Evolutionary conservation across 2,113 vertebrate species (phyloP).

Genomic region (Salvelinus alpinus): DNA sequence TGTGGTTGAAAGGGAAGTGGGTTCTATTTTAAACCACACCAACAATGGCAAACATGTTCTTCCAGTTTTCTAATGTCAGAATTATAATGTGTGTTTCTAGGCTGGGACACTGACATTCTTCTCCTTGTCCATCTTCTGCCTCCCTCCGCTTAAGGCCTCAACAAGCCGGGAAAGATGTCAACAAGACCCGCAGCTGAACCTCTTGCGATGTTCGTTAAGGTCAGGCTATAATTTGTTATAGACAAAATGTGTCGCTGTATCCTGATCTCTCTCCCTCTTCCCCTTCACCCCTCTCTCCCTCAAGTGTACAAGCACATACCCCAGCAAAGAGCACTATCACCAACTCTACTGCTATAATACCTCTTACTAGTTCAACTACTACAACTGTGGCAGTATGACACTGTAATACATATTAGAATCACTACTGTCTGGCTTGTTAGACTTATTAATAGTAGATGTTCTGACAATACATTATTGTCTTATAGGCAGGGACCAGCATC

Average conservation of each 20-base stretch:
- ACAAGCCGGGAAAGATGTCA: neutral
- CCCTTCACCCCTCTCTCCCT: too few relatives aligned
- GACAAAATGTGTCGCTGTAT: neutral
- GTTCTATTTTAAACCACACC: too few relatives aligned
- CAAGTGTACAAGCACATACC: too few relatives aligned
- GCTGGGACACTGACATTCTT: too few relatives aligned
- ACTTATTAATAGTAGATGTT: too few relatives aligned
- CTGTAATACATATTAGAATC: neutral
- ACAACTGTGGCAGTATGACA: neutral
- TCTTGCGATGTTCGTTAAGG: constrained; percentile 2
- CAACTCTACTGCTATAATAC: neutral
- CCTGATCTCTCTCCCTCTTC: too few relatives aligned
- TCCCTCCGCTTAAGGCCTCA: neutral
- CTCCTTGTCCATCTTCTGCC: too few relatives aligned
- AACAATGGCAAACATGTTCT: constrained; percentile 1
- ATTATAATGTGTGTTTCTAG: too few relatives aligned
- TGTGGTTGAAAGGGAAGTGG: too few relatives aligned
- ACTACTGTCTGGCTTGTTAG: neutral
- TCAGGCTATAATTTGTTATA: neutral
- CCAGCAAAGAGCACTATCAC: neutral
- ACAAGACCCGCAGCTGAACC: neutral
- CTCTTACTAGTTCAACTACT: neutral
- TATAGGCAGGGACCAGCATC: too few relatives aligned
- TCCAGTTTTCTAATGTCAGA: too few relatives aligned
- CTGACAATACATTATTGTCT: neutral